Evolutionary conservation across 2,113 vertebrate species (phyloP).

Genomic region (Rhinopomastus cyanomelas): DNA sequence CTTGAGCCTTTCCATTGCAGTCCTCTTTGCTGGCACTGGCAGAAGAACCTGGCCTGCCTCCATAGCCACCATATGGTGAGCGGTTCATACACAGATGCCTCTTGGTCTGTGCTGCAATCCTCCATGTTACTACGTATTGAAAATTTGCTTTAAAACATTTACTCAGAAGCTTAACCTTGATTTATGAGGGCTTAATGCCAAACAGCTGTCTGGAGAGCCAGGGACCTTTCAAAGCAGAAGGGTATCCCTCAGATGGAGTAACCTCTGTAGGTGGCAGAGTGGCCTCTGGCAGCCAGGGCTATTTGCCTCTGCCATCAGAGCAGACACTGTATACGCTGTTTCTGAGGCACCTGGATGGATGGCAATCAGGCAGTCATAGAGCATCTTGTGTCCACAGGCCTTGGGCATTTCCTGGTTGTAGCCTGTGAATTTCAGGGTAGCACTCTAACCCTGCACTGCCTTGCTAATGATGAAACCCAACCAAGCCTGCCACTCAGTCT

Average conservation of each 20-base stretch:
- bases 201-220: not conserved
- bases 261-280: not conserved
- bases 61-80: not conserved
- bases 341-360: not conserved
- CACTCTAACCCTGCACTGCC: not conserved
- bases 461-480: not conserved
- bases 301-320: not conserved
- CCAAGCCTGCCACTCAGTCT: too few relatives aligned
- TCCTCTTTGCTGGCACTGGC: not conserved
- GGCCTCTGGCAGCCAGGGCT: not conserved
- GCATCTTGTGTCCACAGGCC: not conserved
- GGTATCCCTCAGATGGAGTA: fast-evolving
- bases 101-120: not conserved
- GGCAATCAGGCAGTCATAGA: fast-evolving
- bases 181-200: not conserved
- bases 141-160: not conserved
- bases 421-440: not conserved
- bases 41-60: not conserved
- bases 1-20: not conserved
- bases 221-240: not conserved
- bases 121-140: not conserved
- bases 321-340: not conserved
- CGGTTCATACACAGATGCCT: not conserved
- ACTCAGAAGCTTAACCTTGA: not conserved
- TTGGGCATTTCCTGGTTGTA: not conserved